Evolutionary conservation across 2,888 invertebrate species (phyloP), one percentile per base, ranked within the genome.

Genomic region (Himalopsyche japonica): DNA sequence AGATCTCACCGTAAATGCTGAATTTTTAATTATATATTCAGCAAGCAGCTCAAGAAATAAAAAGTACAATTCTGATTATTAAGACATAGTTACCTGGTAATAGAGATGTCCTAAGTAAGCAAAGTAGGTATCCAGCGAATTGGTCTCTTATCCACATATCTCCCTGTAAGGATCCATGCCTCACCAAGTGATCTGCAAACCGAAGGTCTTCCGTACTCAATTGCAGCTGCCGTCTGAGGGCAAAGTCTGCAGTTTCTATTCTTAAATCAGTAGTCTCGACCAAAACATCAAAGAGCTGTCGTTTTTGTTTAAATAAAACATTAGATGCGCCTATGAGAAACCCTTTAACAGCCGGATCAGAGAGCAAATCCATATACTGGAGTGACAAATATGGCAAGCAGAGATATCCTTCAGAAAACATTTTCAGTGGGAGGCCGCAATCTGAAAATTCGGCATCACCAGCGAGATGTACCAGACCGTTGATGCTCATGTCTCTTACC

Each of bases 261-360:
- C 96, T 94, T 87, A 95, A 95, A 87, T 95, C 96, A 89, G 97
- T 97, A 82, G 97, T 94, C 92, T 98, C 98, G 2, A 99, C 95
- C 82, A 99, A 91, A 24, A 98, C 97, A 91, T 99, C 99, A 86
- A 97, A 96, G 80, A 98, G 91, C 88, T 98, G 97, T 86, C 96
- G 94, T 89, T 98, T 98, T 90, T 99, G 99, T 89, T 98, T 97
- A 90, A 99, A 99, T 49, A 99, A 92, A n/a, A 98, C 96, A 92
- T 99, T 99, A 20, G 99, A 99, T n/a, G 99, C 99, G 57, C 99
- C 99, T 84, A 98, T 96, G 76, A 98, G 93, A 90, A 96, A 97
- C 37, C 96, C 96, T 86, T 95, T 92, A 8, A 98, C 97, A 88
- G 97, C 96, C 4, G 96, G 94, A 90, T 98, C 98, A 80, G 95